These are phyloP conservation scores for Hyles lineata DNA, from an alignment of 2,888 invertebrate species.

Conservation along the genomic window DNA sequence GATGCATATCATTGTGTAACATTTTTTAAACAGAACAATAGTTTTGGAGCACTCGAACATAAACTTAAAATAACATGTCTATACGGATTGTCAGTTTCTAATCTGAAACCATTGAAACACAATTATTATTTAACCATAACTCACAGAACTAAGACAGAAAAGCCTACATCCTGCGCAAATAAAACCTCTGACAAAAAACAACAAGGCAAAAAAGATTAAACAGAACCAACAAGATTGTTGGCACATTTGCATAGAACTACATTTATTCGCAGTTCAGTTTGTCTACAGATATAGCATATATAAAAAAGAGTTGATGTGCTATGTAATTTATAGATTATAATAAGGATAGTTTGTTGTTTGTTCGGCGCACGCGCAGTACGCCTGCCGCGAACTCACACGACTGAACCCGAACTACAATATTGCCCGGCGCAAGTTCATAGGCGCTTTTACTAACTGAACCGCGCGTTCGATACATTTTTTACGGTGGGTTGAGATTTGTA, in stretches of 20 bases:
- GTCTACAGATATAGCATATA: background rate
- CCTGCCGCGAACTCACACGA: background rate
- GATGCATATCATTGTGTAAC: background rate
- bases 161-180: background rate
- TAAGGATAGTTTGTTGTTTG: background rate
- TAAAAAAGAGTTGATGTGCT: background rate
- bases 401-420: conserved; percentile 1
- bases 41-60: too few relatives aligned
- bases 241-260: conserved; percentile 8
- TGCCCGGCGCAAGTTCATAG: background rate
- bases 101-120: too few relatives aligned
- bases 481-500: background rate
- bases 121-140: too few relatives aligned
- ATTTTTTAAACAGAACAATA: background rate
- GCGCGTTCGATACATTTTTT: too few relatives aligned
- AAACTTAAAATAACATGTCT: too few relatives aligned
- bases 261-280: background rate
- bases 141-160: background rate
- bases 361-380: background rate
- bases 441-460: background rate
- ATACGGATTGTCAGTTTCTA: too few relatives aligned
- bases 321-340: background rate
- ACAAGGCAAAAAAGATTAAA: background rate
- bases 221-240: background rate
- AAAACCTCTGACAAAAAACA: background rate